A percentile compares a stretch with the other conserved stretches of the same genome.
Evolutionary conservation across 1,140 invertebrate species (phyloP).

Genomic region (Ips typographus): DNA sequence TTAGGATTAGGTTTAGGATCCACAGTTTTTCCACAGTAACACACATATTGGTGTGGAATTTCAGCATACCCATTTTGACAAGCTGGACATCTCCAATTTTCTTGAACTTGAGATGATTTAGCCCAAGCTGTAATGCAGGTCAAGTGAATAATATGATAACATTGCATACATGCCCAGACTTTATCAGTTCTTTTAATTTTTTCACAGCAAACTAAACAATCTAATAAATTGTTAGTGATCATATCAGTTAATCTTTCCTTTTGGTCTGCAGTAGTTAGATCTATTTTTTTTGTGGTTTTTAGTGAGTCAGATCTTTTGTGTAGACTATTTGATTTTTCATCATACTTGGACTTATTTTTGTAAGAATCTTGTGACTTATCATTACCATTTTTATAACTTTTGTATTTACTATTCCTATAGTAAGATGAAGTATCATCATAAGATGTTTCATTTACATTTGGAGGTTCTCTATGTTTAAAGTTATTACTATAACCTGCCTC

Average conservation of each 20-base stretch:
- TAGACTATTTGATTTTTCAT: background rate
- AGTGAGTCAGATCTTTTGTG: background rate
- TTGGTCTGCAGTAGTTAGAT: slow-evolving; percentile 56
- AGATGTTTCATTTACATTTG: background rate
- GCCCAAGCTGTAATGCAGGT: slow-evolving; percentile 92
- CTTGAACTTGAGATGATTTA: slow-evolving; percentile 69
- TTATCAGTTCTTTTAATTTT: slow-evolving; percentile 72
- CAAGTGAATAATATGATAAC: slow-evolving; percentile 89
- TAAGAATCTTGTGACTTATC: background rate
- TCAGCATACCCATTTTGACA: slow-evolving; percentile 75
- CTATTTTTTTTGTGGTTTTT: background rate
- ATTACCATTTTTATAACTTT: background rate
- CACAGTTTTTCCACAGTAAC: slow-evolving; percentile 79
- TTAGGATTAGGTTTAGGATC: slow-evolving; percentile 63
- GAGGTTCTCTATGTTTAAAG: background rate
- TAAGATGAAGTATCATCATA: background rate
- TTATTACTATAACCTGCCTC: background rate
- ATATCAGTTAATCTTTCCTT: slow-evolving; percentile 80
- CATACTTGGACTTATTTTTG: background rate
- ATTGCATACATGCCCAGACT: slow-evolving; percentile 88
- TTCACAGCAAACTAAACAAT: slow-evolving; percentile 94
- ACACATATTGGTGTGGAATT: slow-evolving; percentile 73
- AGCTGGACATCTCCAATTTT: slow-evolving; percentile 89
- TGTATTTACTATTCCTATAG: background rate
- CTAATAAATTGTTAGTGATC: slow-evolving; percentile 72